Base-by-base conservation (phyloP, 2,113 vertebrate genomes). In the Alligator mississippiensis region DNA sequence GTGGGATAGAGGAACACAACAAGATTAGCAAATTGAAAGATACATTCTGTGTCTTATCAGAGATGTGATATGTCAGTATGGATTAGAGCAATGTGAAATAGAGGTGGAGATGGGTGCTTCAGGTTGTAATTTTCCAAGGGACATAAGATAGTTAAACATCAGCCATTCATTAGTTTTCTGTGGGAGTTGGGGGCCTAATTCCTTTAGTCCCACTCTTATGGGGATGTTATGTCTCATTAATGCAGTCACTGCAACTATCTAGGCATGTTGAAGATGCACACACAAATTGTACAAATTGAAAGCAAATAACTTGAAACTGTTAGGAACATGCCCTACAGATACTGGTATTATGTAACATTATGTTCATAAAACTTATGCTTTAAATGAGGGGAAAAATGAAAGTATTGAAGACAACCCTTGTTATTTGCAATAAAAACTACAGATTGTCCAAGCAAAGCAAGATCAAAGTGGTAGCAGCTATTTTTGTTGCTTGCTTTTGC, bases 321-420 rank as follows among this genome's bases (percentile, higher is more conserved):
- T 47, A 14, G 58, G 47, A 94, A 92, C 38, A 12, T 55, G 84
- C 68, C 90, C 92, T 55, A 1, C 0, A 13, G 84, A 81, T 2
- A 66, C 12, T 66, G 47, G 28, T 2, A 58, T 83, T 89, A 80
- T 2, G 0, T 78, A 86, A 89, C 75, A 59, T 4, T 4, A 27
- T 11, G 38, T 34, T 84, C 77, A 77, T 47, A 72, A 75, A 92
- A 77, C 88, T 91, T 89, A 70, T 27, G 84, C 70, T 90, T 93
- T 93, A 95, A 96, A 94, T 28, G 84, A 95, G 80, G 58, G 87
- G 94, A 12, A 94, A 47, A 97, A 92, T 85, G 74, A 88, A 94
- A 86, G 82, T 75, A 34, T 61, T 93, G 28, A 77, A 75, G 90
- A 77, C 61, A 18, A 58, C 58, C 70, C 64, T 82, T 60, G 70